These are phyloP conservation scores for Tokudaia muenninki DNA, from an alignment of 2,797 vertebrate genomes.

Conservation along the genomic window DNA sequence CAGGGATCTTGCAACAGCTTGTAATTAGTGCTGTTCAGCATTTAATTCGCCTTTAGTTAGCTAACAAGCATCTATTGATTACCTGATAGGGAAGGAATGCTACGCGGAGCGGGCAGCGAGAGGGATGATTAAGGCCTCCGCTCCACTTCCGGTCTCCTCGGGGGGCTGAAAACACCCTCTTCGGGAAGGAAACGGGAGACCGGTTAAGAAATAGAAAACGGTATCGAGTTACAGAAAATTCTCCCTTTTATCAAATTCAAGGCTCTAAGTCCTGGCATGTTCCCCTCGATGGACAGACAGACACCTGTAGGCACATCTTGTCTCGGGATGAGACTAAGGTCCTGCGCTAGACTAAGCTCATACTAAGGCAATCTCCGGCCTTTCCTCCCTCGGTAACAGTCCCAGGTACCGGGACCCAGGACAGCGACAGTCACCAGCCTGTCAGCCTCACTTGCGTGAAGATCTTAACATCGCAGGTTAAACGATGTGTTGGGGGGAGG, in stretches of 20 bases:
- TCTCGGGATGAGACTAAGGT: not conserved
- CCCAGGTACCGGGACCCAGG: not conserved
- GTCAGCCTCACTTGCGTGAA: too few species aligned
- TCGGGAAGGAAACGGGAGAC: not conserved
- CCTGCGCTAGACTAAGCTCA: not conserved
- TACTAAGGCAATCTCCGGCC: not conserved
- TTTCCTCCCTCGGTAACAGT: not conserved
- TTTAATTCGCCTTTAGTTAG: constrained; percentile 74
- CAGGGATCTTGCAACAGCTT: constrained; percentile 47
- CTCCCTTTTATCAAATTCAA: not conserved
- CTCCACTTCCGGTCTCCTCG: not conserved
- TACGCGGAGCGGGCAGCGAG: not conserved
- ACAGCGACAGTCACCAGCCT: not conserved
- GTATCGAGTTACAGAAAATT: not conserved
- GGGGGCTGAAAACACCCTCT: not conserved
- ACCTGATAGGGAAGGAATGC: not conserved
- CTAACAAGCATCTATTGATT: constrained; percentile 68
- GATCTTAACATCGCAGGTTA: not conserved
- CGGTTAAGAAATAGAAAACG: not conserved
- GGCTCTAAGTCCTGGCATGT: not conserved
- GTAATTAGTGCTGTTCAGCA: constrained; percentile 67
- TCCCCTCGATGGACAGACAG: not conserved
- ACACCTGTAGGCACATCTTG: not conserved
- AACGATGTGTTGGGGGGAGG: not conserved
- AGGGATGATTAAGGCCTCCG: not conserved